Conservation (phyloP, 2,797 vertebrate species). For the Esox lucius region DNA sequence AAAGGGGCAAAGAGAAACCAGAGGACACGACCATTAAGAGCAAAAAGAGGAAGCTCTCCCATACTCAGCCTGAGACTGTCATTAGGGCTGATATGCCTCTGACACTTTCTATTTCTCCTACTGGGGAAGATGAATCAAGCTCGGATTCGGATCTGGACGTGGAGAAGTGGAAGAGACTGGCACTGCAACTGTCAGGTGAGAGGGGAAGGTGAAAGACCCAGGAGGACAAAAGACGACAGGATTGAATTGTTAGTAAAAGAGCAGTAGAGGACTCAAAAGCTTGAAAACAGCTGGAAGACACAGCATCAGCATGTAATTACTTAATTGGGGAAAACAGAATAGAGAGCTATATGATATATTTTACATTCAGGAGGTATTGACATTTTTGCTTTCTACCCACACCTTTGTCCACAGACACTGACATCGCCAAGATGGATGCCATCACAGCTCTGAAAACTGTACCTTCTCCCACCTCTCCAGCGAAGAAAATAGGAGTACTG, state of each 20-base stretch:
- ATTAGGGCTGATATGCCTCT: neutral
- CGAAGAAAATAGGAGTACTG: constrained; percentile 38
- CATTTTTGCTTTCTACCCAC: constrained; percentile 31
- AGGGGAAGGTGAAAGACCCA: neutral
- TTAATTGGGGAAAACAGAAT: constrained; percentile 48
- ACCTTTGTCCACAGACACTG: constrained; percentile 57
- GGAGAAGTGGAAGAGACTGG: constrained; percentile 75
- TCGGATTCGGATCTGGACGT: constrained; percentile 78
- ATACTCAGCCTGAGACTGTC: neutral
- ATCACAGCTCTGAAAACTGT: constrained; percentile 51
- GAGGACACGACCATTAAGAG: constrained; percentile 21
- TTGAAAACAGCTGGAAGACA: constrained; percentile 22
- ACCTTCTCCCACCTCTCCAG: neutral
- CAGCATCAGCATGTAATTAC: constrained; percentile 24
- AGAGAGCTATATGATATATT: constrained; percentile 23
- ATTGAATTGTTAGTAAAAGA: neutral
- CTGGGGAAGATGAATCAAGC: constrained; percentile 52
- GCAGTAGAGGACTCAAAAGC: neutral
- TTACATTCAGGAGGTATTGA: constrained; percentile 1
- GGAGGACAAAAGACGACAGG: neutral
- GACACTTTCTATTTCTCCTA: neutral
- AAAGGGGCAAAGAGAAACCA: constrained; percentile 38
- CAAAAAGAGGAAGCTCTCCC: constrained; percentile 49
- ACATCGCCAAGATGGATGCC: constrained; percentile 69
- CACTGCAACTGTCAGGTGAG: constrained; percentile 66